Evolutionary conservation across 2,888 invertebrate species (phyloP).

Genomic region (Drosophila parthenogenetica): DNA sequence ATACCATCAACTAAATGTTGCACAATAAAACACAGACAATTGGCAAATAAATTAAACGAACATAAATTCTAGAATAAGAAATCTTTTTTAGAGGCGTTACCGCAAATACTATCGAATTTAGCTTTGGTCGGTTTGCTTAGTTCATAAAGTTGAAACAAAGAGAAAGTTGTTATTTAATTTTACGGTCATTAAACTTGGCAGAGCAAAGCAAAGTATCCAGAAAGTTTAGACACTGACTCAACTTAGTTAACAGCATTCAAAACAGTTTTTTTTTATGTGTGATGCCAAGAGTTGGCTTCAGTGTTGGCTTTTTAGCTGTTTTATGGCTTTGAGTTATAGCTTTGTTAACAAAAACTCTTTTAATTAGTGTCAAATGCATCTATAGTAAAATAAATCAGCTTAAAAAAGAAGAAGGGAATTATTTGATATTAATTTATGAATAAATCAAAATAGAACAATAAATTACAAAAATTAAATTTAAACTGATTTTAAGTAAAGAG

Average conservation of each 20-base stretch:
- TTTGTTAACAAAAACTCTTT: no score
- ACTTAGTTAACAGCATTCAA: not conserved
- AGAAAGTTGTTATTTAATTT: constrained; percentile 1
- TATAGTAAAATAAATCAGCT: no score
- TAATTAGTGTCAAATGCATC: no score
- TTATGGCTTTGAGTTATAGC: not conserved
- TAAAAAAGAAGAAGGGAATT: no score
- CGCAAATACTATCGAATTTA: not conserved
- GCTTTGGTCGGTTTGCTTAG: not conserved
- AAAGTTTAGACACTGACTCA: constrained; percentile 8
- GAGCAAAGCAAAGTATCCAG: not conserved
- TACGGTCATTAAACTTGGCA: not conserved
- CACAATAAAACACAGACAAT: not conserved
- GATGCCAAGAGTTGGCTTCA: not conserved
- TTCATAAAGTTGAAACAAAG: not conserved
- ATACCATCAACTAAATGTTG: no score
- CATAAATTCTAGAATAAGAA: not conserved
- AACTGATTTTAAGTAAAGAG: no score
- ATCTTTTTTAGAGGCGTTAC: not conserved
- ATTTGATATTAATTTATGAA: no score
- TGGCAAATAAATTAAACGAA: not conserved
- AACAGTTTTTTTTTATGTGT: constrained; percentile 2
- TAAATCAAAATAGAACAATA: no score
- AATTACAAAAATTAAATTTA: no score
- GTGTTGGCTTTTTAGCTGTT: not conserved